Evolutionary conservation across 2,113 vertebrate species (phyloP).

Genomic region (Sylvilagus bachmani): DNA sequence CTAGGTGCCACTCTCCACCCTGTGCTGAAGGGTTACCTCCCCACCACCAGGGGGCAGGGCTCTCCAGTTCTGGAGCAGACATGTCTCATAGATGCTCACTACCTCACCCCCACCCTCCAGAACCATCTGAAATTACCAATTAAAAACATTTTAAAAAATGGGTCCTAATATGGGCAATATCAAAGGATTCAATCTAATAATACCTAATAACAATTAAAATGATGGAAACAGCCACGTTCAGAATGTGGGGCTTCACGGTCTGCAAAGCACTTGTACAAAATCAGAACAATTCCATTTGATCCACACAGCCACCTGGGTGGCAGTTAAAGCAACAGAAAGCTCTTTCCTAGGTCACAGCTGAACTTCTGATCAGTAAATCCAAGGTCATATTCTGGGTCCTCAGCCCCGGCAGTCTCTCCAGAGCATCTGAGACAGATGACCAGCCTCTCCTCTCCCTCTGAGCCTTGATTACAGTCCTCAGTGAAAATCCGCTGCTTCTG

Average conservation of each 20-base stretch:
- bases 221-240: neutral
- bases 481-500: neutral
- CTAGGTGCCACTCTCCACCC: neutral
- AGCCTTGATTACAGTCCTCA: neutral
- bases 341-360: conserved; percentile 20
- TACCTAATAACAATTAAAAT: neutral
- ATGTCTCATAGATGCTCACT: neutral
- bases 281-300: neutral
- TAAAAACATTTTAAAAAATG: neutral
- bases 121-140: neutral
- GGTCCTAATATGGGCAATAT: neutral
- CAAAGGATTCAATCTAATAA: neutral
- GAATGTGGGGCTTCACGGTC: neutral
- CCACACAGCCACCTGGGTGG: neutral
- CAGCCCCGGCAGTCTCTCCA: neutral
- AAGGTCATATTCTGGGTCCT: neutral
- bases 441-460: neutral
- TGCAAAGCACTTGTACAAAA: neutral
- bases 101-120: neutral
- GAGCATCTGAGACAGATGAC: neutral
- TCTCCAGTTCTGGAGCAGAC: neutral
- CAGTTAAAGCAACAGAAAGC: neutral
- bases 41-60: conserved; percentile 67
- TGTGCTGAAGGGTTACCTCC: neutral
- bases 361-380: neutral